Percentiles rank a stretch among this genome's conserved stretches.
These are phyloP conservation scores for Lepidocolaptes lacrymiger DNA, from an alignment of 2,797 vertebrate species.

Conservation along the genomic window DNA sequence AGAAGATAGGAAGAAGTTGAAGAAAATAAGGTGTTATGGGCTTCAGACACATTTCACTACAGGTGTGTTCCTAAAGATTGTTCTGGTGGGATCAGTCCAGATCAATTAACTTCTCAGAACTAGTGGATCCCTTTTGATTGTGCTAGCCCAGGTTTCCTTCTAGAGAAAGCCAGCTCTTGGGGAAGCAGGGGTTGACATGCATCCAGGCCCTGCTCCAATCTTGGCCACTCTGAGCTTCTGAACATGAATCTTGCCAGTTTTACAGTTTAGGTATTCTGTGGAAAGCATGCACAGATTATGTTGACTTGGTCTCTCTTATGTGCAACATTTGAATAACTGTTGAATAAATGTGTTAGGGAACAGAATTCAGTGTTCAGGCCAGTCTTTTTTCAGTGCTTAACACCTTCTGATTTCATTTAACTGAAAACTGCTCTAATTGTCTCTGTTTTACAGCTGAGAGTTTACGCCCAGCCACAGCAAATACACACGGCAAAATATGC, in stretches of 20 bases:
- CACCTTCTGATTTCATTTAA: neutral
- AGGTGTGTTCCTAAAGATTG: neutral
- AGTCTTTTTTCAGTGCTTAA: neutral
- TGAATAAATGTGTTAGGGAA: neutral
- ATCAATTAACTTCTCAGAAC: neutral
- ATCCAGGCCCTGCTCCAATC: neutral
- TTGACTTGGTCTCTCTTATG: neutral
- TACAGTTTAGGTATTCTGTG: neutral
- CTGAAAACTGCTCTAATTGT: conserved; percentile 1
- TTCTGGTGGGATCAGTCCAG: neutral
- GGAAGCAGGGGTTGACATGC: neutral
- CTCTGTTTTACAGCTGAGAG: conserved; percentile 82
- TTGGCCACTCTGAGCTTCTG: neutral
- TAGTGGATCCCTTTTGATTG: neutral
- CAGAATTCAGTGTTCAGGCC: neutral
- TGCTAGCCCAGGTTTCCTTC: neutral
- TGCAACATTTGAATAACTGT: neutral
- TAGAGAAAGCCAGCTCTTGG: neutral
- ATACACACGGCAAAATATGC: conserved; percentile 86
- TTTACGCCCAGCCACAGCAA: conserved; percentile 90
- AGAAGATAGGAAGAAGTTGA: neutral
- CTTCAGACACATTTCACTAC: neutral
- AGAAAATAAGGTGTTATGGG: neutral
- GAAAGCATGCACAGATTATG: neutral
- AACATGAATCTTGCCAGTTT: neutral